Evolutionary conservation across 2,113 vertebrate genomes (phyloP).

Genomic region (Corvus hawaiiensis): DNA sequence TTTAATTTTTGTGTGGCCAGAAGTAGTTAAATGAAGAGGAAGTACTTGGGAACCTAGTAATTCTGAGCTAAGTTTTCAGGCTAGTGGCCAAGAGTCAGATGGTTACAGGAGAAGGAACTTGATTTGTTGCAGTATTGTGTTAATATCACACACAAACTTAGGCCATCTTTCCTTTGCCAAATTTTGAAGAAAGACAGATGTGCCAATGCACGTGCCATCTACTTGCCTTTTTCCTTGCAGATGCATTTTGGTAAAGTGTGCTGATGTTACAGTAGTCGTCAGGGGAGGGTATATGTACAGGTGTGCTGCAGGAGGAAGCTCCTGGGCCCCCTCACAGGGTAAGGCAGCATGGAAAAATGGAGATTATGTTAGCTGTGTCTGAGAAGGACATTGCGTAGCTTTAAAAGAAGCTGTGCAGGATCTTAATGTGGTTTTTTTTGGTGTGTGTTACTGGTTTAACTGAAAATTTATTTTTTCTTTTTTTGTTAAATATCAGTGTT

Average conservation of each 20-base stretch:
- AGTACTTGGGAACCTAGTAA: background rate
- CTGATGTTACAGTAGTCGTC: background rate
- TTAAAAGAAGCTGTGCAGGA: background rate
- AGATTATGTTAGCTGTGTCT: background rate
- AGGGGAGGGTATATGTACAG: background rate
- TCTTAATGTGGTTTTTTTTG: background rate
- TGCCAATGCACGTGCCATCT: background rate
- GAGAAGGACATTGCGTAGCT: background rate
- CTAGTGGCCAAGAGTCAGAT: background rate
- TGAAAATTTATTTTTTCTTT: background rate
- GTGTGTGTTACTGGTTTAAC: background rate
- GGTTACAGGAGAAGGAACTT: background rate
- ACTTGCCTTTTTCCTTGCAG: background rate
- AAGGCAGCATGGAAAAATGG: background rate
- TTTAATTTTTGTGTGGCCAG: background rate
- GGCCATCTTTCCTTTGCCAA: background rate
- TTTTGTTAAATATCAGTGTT: background rate
- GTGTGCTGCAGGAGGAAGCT: background rate
- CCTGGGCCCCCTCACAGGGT: background rate
- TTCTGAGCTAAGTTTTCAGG: background rate
- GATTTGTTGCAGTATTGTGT: background rate
- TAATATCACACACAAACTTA: background rate
- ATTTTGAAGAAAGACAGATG: background rate
- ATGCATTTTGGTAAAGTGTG: background rate
- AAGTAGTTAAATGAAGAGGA: background rate